A percentile compares a stretch with the other conserved stretches of the same genome.
Evolutionary conservation across 2,113 vertebrate species (phyloP).

Genomic region (pig (Sus scrofa)): DNA sequence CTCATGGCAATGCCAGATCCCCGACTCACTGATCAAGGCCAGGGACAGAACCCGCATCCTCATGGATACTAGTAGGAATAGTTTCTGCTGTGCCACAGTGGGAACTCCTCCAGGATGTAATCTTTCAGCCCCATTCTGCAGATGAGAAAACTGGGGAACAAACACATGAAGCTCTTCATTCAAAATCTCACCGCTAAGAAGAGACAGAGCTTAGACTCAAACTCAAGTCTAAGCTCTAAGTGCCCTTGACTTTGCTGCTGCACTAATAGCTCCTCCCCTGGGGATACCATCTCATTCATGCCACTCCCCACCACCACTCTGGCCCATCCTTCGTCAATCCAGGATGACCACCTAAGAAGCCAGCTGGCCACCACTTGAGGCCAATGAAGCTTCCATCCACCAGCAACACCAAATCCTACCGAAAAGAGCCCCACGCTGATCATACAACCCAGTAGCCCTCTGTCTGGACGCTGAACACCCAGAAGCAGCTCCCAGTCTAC

Average conservation of each 20-base stretch:
- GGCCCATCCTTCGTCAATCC: background rate
- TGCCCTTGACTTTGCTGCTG: background rate
- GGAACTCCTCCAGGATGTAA: no score
- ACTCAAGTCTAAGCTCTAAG: background rate
- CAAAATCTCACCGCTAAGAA: background rate
- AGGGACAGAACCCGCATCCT: no score
- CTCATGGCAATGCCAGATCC: no score
- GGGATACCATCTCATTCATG: no score
- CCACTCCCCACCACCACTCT: no score
- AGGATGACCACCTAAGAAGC: background rate
- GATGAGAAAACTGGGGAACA: background rate
- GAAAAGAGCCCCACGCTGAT: fast-evolving
- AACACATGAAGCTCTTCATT: background rate
- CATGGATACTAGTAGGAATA: no score
- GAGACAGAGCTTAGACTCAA: background rate
- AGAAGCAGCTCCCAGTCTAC: no score
- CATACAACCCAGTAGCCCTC: background rate
- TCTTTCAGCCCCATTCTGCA: background rate
- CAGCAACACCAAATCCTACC: background rate
- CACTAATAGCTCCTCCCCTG: fast-evolving
- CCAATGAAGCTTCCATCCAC: background rate
- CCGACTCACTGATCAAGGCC: no score
- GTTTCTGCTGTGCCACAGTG: no score
- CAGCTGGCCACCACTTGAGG: background rate
- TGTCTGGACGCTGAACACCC: no score